phyloP scores from a whole-genome alignment of 1,140 invertebrate species.

The Scaptomyza graminum region DNA sequence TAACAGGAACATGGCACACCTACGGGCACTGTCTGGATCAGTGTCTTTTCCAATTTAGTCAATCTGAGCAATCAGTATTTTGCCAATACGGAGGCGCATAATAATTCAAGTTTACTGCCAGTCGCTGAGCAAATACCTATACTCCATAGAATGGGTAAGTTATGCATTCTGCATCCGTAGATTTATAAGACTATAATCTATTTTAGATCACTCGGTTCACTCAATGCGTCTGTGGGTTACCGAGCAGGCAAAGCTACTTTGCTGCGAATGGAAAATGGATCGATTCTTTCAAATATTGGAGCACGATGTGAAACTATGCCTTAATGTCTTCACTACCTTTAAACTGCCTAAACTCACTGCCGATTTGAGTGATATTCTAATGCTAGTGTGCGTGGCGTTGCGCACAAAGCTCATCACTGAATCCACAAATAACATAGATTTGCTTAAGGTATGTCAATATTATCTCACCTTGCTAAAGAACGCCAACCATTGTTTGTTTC shows the following conservation, averaged over 20 bases:
- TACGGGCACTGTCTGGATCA: conserved; percentile 74
- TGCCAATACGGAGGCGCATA: conserved; percentile 64
- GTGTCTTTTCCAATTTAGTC: conserved; percentile 73
- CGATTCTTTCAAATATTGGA: conserved; percentile 87
- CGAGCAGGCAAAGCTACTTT: conserved; percentile 87
- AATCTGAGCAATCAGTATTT: conserved; percentile 79
- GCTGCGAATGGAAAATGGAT: conserved; percentile 89
- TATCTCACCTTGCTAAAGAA: neutral
- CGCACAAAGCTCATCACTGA: conserved; percentile 90
- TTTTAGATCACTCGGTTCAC: conserved; percentile 89
- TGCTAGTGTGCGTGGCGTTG: conserved; percentile 90
- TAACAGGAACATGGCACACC: conserved; percentile 64
- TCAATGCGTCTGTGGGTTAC: conserved; percentile 90
- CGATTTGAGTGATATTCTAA: conserved; percentile 84
- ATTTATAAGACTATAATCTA: neutral
- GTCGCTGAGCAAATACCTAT: conserved; percentile 92
- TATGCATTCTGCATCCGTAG: neutral
- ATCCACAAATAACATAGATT: conserved; percentile 88
- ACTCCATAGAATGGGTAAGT: conserved; percentile 88
- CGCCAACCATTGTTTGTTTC: neutral
- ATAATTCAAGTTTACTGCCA: conserved; percentile 87
- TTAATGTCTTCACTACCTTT: conserved; percentile 87
- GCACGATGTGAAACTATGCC: conserved; percentile 88
- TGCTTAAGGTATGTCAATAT: conserved; percentile 87
- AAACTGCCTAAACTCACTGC: conserved; percentile 85